Evolutionary conservation across 2,797 vertebrate species (phyloP).

Genomic region (Pseudochaenichthys georgianus): DNA sequence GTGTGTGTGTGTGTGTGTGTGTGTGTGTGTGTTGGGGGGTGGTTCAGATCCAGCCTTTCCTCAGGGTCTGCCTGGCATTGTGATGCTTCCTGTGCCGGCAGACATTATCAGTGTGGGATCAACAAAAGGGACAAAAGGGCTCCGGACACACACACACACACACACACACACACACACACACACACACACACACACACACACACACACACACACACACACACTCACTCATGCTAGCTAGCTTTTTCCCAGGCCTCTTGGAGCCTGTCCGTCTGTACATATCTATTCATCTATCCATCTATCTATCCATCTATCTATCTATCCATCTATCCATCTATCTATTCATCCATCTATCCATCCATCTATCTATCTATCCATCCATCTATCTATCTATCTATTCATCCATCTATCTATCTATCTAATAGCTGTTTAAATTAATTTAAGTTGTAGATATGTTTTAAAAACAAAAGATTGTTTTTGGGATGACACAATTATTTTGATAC

Average conservation of each 20-base stretch:
- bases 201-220: too few relatives aligned
- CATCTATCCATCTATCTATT: slow-evolving; percentile 11
- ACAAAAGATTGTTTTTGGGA: neutral
- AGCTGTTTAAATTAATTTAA: too few relatives aligned
- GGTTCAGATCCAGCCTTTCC: slow-evolving; percentile 69
- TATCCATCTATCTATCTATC: neutral
- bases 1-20: too few relatives aligned
- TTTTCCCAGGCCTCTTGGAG: slow-evolving; percentile 75
- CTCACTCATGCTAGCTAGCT: neutral
- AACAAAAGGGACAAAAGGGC: slow-evolving; percentile 70
- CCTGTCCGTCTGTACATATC: slow-evolving; percentile 43
- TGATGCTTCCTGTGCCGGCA: slow-evolving; percentile 78
- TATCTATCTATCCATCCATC: slow-evolving; percentile 11
- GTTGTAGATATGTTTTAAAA: too few relatives aligned
- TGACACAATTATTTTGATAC: neutral
- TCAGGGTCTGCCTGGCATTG: slow-evolving; percentile 79
- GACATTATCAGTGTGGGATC: slow-evolving; percentile 79
- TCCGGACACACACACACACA: slow-evolving; percentile 37
- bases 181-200: neutral
- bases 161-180: slow-evolving; percentile 33
- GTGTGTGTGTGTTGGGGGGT: neutral
- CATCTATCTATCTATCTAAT: neutral
- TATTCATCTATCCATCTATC: too few relatives aligned
- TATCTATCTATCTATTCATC: slow-evolving; percentile 5
- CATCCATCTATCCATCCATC: slow-evolving; percentile 6